Evolutionary conservation across 2,888 invertebrate species (phyloP).

Genomic region (Chesias legatella): DNA sequence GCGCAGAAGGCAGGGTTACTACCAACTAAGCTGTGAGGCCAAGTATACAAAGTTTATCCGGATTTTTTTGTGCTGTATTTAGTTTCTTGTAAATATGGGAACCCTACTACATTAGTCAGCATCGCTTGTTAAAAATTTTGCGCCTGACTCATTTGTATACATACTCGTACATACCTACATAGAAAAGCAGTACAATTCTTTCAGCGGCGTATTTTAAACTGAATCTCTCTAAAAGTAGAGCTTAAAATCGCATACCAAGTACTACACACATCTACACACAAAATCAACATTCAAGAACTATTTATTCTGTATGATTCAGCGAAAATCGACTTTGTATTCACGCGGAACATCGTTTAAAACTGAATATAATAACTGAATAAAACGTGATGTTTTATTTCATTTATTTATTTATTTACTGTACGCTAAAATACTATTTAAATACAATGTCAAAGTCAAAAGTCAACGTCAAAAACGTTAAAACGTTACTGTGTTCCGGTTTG

Average conservation of each 20-base stretch:
- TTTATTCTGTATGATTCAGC: background rate
- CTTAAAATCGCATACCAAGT: slow-evolving; percentile 1
- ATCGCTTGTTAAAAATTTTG: slow-evolving; percentile 10
- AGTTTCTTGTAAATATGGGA: slow-evolving; percentile 2
- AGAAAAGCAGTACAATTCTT: slow-evolving; percentile 12
- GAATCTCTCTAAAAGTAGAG: background rate
- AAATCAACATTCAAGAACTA: slow-evolving; percentile 1
- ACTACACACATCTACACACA: background rate
- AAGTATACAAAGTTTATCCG: background rate
- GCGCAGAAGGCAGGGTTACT: too few relatives aligned
- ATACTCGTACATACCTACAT: too few relatives aligned
- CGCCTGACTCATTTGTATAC: slow-evolving; percentile 8
- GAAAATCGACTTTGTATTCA: background rate
- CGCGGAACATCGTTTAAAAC: background rate
- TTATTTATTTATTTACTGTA: too few relatives aligned
- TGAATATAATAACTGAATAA: background rate
- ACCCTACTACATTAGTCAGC: slow-evolving; percentile 5
- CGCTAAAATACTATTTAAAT: too few relatives aligned
- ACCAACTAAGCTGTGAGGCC: too few relatives aligned
- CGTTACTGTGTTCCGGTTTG: too few relatives aligned
- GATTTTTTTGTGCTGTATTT: slow-evolving; percentile 1
- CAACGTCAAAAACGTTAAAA: too few relatives aligned
- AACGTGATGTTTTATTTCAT: too few relatives aligned
- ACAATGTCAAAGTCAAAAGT: too few relatives aligned
- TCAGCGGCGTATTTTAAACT: slow-evolving; percentile 7